Conservation (phyloP, 2,113 vertebrate species). For the Podarcis muralis region DNA sequence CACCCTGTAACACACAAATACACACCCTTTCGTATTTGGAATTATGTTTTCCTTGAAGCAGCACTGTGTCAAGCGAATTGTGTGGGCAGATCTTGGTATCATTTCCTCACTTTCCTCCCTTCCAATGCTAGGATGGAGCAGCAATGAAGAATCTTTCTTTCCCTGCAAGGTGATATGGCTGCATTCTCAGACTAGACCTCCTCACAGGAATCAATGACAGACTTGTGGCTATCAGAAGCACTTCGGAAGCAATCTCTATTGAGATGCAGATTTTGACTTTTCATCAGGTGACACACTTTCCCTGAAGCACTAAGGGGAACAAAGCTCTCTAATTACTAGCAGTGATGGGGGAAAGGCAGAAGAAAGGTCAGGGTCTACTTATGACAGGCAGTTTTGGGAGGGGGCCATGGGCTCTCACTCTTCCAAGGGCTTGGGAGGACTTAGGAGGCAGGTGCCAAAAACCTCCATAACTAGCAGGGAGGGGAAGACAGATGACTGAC, state of each 20-base stretch:
- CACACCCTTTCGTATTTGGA: not conserved
- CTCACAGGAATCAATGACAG: not conserved
- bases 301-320: not conserved
- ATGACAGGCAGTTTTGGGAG: not conserved
- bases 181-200: not conserved
- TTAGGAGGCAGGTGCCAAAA: not conserved
- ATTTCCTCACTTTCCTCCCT: not conserved
- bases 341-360: not conserved
- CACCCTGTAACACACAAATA: not conserved
- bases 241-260: conserved; percentile 1
- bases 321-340: conserved; percentile 25
- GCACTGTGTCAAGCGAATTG: not conserved
- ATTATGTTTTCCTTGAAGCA: not conserved
- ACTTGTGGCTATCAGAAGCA: not conserved
- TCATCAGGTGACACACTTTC: conserved; percentile 21
- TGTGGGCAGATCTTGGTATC: not conserved
- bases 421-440: not conserved
- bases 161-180: not conserved
- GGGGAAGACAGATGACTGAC: not conserved
- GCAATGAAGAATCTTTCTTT: not conserved
- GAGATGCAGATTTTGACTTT: conserved; percentile 30
- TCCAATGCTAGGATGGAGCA: not conserved
- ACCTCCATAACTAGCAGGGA: not conserved
- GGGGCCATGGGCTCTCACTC: not conserved
- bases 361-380: not conserved